Conservation (phyloP, 2,113 vertebrate species). For the Lophotis ruficrista region DNA sequence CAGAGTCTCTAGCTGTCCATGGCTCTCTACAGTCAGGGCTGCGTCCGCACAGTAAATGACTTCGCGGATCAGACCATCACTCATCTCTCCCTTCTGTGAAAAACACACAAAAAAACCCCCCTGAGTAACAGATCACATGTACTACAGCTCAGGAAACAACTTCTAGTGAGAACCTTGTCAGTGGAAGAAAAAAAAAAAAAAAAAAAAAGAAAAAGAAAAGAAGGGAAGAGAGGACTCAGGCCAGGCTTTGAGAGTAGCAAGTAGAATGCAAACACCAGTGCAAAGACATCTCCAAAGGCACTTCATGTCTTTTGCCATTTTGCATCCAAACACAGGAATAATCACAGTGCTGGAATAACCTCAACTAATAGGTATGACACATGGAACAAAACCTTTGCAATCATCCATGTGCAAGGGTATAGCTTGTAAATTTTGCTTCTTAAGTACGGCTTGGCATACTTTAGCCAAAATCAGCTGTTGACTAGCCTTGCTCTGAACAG, state of each 20-base stretch:
- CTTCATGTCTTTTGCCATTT: neutral
- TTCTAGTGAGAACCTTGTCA: neutral
- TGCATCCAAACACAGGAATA: neutral
- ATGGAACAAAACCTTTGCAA: neutral
- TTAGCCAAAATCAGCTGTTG: neutral
- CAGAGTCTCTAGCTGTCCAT: neutral
- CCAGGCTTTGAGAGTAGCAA: neutral
- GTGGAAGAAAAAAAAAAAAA: neutral
- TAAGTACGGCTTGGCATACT: neutral
- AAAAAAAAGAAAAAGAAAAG: neutral
- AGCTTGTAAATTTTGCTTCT: neutral
- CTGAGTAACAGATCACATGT: neutral
- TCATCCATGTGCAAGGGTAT: fast-evolving
- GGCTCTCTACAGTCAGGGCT: neutral
- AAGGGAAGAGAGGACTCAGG: neutral
- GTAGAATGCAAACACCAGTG: neutral
- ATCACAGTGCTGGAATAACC: neutral
- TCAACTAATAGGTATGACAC: neutral
- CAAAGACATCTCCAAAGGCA: neutral
- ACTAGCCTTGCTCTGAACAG: neutral
- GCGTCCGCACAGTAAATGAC: fast-evolving
- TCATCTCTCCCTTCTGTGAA: neutral
- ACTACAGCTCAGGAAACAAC: neutral
- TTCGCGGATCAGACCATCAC: neutral
- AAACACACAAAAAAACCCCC: neutral